phyloP scores from a whole-genome alignment of 2,797 vertebrate genomes.

The Lepidocolaptes lacrymiger region DNA sequence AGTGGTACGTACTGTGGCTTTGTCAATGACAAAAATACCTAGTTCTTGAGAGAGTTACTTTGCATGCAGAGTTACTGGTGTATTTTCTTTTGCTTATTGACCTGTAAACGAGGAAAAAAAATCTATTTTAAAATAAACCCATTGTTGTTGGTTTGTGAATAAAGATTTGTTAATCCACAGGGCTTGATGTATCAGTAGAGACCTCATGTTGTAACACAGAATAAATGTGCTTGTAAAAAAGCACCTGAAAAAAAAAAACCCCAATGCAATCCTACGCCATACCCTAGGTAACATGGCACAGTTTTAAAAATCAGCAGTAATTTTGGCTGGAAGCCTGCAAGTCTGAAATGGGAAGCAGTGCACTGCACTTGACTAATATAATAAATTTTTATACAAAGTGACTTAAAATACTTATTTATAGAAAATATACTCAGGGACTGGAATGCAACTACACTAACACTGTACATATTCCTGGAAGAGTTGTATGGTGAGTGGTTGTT shows the following conservation, averaged over 20 bases:
- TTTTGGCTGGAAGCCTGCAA: not conserved
- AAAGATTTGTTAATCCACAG: not conserved
- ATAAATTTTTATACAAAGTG: not conserved
- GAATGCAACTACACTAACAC: not conserved
- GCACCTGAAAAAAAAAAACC: not conserved
- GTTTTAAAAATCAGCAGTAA: not conserved
- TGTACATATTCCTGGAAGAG: conserved; percentile 16
- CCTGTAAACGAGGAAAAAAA: not conserved
- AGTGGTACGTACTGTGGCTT: not conserved
- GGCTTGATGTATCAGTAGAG: not conserved
- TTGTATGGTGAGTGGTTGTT: not conserved
- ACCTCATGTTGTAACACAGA: not conserved
- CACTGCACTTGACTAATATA: not conserved
- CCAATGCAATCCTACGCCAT: not conserved
- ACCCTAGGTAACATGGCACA: not conserved
- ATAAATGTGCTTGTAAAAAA: not conserved
- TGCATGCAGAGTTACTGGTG: not conserved
- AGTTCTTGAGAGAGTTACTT: not conserved
- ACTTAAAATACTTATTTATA: conserved; percentile 33
- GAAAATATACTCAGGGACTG: not conserved
- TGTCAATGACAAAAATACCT: conserved; percentile 11
- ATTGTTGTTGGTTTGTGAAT: not conserved
- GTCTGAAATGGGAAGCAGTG: not conserved
- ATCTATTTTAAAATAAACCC: not conserved
- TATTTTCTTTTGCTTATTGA: not conserved